These are phyloP conservation scores for Chelidonichthys spinosus DNA, from an alignment of 2,797 vertebrate species.

Conservation along the genomic window DNA sequence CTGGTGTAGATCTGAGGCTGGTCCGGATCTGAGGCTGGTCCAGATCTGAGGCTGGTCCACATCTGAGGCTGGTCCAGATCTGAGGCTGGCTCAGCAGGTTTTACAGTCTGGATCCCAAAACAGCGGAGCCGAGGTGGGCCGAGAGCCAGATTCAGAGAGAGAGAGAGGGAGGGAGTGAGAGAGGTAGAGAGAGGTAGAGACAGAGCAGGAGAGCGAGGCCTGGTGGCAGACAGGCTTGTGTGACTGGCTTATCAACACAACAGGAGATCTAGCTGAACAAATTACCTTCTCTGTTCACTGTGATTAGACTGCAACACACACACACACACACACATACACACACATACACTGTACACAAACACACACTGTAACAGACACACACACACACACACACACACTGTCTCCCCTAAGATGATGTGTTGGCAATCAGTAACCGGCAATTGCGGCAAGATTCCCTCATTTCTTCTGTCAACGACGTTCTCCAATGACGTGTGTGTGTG, in stretches of 20 bases:
- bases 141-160: neutral
- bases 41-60: too few species aligned
- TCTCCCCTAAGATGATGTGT: constrained; percentile 23
- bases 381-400: constrained; percentile 8
- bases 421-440: constrained; percentile 15
- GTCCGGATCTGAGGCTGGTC: too few species aligned
- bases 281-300: constrained; percentile 57
- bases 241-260: constrained; percentile 57
- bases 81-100: constrained; percentile 9
- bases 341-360: neutral
- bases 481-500: constrained; percentile 7
- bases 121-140: constrained; percentile 3
- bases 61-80: too few species aligned
- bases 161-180: neutral
- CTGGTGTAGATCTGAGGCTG: too few species aligned
- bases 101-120: constrained; percentile 15
- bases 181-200: neutral
- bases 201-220: too few species aligned
- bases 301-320: constrained; percentile 40
- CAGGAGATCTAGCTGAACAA: constrained; percentile 51
- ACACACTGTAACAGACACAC: neutral
- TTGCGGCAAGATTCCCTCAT: constrained; percentile 19
- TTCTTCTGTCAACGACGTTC: constrained; percentile 8
- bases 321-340: constrained; percentile 8
- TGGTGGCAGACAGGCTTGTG: constrained; percentile 41